These are phyloP conservation scores for Ia io DNA, from an alignment of 2,113 vertebrate species.

Conservation along the genomic window DNA sequence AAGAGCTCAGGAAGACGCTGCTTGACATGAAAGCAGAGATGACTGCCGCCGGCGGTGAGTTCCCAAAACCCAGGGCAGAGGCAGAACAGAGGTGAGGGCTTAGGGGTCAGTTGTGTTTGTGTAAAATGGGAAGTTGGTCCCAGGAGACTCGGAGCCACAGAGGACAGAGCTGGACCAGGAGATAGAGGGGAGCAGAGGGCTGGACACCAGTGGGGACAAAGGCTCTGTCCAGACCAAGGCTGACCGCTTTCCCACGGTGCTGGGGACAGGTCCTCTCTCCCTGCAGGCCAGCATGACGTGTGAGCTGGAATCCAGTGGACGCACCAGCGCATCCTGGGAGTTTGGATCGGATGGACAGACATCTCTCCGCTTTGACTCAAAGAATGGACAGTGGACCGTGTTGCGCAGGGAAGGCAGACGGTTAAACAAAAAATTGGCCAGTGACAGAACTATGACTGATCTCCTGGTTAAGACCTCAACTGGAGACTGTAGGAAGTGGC, in stretches of 20 bases:
- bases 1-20: fast-evolving
- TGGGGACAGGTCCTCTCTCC: too few species aligned
- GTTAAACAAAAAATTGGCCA: too few species aligned
- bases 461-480: too few species aligned
- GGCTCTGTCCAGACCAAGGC: background rate
- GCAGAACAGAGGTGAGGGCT: background rate
- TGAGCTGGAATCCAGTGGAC: too few species aligned
- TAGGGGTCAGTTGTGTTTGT: background rate
- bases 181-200: background rate
- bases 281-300: too few species aligned
- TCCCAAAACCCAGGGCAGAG: background rate
- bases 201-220: background rate
- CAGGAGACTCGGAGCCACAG: background rate
- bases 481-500: background rate
- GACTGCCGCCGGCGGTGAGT: background rate
- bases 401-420: too few species aligned
- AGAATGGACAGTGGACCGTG: too few species aligned
- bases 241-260: too few species aligned
- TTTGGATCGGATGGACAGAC: too few species aligned
- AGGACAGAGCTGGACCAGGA: background rate
- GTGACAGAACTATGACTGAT: too few species aligned
- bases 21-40: background rate
- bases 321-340: too few species aligned
- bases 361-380: too few species aligned
- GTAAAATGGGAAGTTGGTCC: background rate